phyloP scores from a whole-genome alignment of 2,797 vertebrate species.

The Cyclopterus lumpus region DNA sequence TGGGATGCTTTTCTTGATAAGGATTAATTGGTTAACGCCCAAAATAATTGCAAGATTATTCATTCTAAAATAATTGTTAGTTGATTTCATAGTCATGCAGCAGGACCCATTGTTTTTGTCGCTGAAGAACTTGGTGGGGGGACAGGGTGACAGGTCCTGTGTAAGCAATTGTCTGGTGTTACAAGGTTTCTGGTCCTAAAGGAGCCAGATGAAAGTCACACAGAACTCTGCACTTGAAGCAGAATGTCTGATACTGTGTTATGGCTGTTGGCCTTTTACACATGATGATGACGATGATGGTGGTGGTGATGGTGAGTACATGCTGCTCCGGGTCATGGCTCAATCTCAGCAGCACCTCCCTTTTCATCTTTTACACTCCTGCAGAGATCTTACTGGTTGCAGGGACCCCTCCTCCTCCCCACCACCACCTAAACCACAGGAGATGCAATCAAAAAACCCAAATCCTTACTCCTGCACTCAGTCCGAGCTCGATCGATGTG shows the following conservation, averaged over 20 bases:
- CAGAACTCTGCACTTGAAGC: conserved; percentile 65
- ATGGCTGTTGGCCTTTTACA: conserved; percentile 62
- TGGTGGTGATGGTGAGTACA: conserved; percentile 16
- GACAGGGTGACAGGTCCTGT: background rate
- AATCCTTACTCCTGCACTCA: conserved; percentile 13
- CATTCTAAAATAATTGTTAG: background rate
- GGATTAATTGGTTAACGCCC: background rate
- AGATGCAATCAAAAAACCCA: conserved; percentile 40
- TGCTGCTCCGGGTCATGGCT: conserved; percentile 23
- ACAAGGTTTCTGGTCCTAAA: conserved; percentile 20
- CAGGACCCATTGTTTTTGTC: background rate
- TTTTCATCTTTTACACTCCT: conserved; percentile 60
- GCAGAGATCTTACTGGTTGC: conserved; percentile 29
- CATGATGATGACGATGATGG: conserved; percentile 1
- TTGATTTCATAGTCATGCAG: background rate
- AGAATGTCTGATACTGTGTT: conserved; percentile 63
- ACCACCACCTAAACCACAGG: background rate
- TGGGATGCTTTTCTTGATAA: background rate
- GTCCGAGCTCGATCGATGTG: conserved; percentile 38
- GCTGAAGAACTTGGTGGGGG: background rate
- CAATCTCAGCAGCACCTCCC: conserved; percentile 39
- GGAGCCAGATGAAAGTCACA: conserved; percentile 63
- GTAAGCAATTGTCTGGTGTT: background rate
- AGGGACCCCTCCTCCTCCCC: conserved; percentile 11
- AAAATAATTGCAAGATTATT: background rate